Conservation (phyloP, 2,888 invertebrate species). For the Tipula confusa region DNA sequence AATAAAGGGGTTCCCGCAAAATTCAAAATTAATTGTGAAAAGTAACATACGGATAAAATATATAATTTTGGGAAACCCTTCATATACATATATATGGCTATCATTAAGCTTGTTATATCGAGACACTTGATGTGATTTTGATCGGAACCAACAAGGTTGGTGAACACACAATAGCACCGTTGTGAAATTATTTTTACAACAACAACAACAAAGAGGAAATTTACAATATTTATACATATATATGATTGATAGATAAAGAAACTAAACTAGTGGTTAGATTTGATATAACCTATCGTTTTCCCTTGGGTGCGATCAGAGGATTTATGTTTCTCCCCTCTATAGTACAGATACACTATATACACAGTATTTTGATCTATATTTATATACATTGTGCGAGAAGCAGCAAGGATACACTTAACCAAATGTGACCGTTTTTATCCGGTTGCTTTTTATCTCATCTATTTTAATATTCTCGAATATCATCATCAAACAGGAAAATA, state of each 20-base stretch:
- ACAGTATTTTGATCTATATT: background rate
- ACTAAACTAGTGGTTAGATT: conserved; percentile 7
- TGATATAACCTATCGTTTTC: conserved; percentile 8
- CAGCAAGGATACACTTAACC: conserved; percentile 51
- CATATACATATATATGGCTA: background rate
- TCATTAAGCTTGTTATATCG: conserved; percentile 20
- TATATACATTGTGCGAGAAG: conserved; percentile 48
- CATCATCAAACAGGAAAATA: background rate
- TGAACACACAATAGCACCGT: conserved; percentile 4
- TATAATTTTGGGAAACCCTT: background rate
- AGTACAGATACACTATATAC: background rate
- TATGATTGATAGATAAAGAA: conserved; percentile 4
- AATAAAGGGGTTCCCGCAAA: background rate
- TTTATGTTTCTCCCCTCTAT: background rate
- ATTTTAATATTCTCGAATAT: conserved; percentile 20
- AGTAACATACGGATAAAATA: background rate
- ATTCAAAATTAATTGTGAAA: conserved; percentile 3
- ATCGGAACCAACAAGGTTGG: conserved; percentile 25
- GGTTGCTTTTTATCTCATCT: conserved; percentile 6
- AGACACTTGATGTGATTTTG: conserved; percentile 16
- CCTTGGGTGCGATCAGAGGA: conserved; percentile 3
- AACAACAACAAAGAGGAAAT: background rate
- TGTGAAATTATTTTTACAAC: background rate
- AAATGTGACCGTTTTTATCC: conserved; percentile 48
- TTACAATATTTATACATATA: background rate